Evolutionary conservation across 1,140 invertebrate species (phyloP).

Genomic region (Drepana arcuata): DNA sequence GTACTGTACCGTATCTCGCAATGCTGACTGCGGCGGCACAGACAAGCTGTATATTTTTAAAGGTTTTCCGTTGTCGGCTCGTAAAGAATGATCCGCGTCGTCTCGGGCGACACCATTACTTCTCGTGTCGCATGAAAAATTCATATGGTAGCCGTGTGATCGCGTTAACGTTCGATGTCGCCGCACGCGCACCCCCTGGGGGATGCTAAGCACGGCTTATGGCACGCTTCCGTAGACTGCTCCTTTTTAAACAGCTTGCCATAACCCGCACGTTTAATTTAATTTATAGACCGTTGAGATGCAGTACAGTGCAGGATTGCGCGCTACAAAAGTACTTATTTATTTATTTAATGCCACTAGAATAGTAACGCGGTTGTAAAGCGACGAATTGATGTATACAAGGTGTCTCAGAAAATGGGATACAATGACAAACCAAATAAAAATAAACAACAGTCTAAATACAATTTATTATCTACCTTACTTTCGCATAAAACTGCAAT

Average conservation of each 20-base stretch:
- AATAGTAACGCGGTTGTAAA: no score
- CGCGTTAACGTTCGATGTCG: conserved; percentile 38
- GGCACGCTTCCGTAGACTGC: conserved; percentile 12
- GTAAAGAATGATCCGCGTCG: conserved; percentile 65
- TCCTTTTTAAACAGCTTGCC: conserved; percentile 9
- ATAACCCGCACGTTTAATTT: conserved; percentile 21
- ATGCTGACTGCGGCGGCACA: no score
- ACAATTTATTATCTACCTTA: no score
- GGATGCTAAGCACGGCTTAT: conserved; percentile 34
- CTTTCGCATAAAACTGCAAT: no score
- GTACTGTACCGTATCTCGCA: conserved; percentile 5
- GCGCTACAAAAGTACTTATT: no score
- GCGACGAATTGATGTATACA: no score
- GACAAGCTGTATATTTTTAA: conserved; percentile 52
- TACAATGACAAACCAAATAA: no score
- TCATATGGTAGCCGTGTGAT: conserved; percentile 52
- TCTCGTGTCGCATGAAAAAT: conserved; percentile 55
- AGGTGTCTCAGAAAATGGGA: no score
- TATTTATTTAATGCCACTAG: no score
- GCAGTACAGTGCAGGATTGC: no score
- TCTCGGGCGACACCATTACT: conserved; percentile 57
- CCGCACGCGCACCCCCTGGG: conserved; percentile 43
- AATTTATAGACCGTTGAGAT: no score
- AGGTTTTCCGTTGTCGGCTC: conserved; percentile 47
- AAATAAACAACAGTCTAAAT: no score